Evolutionary conservation across 2,797 vertebrate species (phyloP).

Genomic region (Champsocephalus esox): DNA sequence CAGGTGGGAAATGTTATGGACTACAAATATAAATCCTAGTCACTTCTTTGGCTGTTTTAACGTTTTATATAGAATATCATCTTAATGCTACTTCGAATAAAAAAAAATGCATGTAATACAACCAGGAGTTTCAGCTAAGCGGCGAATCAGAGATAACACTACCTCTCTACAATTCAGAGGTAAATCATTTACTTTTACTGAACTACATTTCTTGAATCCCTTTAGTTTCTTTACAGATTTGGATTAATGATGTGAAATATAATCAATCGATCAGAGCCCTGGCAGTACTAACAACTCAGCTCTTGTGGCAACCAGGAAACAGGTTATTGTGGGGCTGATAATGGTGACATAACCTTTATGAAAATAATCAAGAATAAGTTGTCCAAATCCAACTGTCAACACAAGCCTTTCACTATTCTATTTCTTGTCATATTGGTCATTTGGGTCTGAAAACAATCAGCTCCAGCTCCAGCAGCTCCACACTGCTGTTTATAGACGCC

Average conservation of each 20-base stretch:
- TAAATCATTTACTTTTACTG: no score
- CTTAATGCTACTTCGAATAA: background rate
- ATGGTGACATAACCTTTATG: background rate
- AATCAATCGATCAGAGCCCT: background rate
- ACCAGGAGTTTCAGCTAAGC: background rate
- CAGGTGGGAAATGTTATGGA: background rate
- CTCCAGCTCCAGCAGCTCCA: slow-evolving; percentile 17
- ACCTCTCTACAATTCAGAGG: no score
- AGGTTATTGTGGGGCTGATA: background rate
- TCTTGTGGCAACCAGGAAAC: background rate
- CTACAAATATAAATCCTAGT: background rate
- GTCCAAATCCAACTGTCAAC: background rate
- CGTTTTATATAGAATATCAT: background rate
- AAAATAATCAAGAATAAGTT: background rate
- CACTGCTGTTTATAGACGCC: slow-evolving; percentile 44
- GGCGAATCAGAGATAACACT: background rate
- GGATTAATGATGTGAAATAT: no score
- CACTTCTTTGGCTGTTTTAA: background rate
- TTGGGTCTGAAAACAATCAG: background rate
- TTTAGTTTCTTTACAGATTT: no score
- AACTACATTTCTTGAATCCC: no score
- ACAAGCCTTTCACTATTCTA: background rate
- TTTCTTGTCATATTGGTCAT: background rate
- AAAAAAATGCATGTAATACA: background rate
- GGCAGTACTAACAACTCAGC: slow-evolving; percentile 1